phyloP scores from a whole-genome alignment of 2,888 invertebrate genomes.

The Ectemnius continuus region DNA sequence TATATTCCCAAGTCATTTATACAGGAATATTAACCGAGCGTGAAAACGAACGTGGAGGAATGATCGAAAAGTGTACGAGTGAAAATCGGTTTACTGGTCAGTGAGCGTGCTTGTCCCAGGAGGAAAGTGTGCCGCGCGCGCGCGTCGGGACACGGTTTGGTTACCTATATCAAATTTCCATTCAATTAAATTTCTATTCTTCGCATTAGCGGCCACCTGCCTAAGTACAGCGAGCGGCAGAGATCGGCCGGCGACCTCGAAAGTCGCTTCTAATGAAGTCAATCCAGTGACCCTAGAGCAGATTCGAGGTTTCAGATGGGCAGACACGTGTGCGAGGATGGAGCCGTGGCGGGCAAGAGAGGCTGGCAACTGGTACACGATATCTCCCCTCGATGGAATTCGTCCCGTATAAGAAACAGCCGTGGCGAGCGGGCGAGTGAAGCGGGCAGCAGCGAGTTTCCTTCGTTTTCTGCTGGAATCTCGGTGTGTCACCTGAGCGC shows the following conservation, averaged over 20 bases:
- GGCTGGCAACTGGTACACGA: background rate
- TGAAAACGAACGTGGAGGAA: conserved; percentile 22
- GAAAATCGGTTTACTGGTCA: conserved; percentile 35
- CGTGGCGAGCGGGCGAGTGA: background rate
- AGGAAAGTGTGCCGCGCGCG: conserved; percentile 37
- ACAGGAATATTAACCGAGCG: conserved; percentile 12
- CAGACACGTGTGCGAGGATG: background rate
- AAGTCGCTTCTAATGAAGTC: conserved; percentile 4
- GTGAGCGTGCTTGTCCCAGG: background rate
- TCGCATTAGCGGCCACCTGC: conserved; percentile 15
- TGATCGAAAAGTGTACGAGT: conserved; percentile 31
- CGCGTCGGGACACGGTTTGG: conserved; percentile 22
- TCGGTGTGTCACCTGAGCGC: background rate
- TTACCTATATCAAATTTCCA: conserved; percentile 18
- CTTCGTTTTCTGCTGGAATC: conserved; percentile 16
- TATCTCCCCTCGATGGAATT: background rate
- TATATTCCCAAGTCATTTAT: too few species aligned
- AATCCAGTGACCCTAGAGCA: conserved; percentile 1
- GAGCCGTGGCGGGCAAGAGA: background rate
- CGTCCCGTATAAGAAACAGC: background rate
- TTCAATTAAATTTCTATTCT: conserved; percentile 43
- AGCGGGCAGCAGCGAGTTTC: background rate
- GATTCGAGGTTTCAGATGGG: background rate
- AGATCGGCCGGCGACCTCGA: background rate
- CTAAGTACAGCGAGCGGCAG: conserved; percentile 2